Conservation (phyloP, 2,797 vertebrate genomes). For the Zalophus californianus region DNA sequence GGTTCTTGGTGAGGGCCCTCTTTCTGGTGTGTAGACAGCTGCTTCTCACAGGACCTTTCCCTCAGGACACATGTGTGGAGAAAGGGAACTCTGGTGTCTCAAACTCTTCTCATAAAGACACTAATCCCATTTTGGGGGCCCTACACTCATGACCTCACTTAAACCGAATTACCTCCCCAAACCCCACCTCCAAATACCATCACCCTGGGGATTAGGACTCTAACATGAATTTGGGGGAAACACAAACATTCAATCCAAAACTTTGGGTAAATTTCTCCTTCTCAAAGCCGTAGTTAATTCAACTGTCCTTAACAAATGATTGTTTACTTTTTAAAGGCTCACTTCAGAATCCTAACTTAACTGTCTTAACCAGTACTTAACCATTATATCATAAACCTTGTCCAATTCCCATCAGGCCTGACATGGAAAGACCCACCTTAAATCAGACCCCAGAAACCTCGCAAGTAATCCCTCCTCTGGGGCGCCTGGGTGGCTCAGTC, state of each 20-base stretch:
- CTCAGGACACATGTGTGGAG: rapidly evolving
- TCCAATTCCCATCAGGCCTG: background rate
- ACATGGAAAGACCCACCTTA: background rate
- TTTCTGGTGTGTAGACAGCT: background rate
- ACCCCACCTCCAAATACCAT: background rate
- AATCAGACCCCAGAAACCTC: background rate
- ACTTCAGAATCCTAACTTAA: background rate
- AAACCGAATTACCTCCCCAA: background rate
- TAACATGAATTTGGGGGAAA: background rate
- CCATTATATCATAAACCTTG: background rate
- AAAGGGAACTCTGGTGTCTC: background rate
- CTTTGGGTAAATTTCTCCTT: background rate
- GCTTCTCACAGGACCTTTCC: background rate
- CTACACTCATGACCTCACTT: background rate
- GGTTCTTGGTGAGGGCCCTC: background rate
- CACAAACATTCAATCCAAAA: background rate
- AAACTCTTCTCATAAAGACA: background rate
- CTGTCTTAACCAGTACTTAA: background rate
- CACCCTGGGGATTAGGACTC: background rate
- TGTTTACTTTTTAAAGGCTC: background rate
- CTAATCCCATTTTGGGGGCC: background rate
- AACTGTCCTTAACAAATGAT: background rate
- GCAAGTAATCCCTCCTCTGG: background rate
- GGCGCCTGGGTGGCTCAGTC: too few relatives aligned
- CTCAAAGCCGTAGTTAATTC: background rate